These are phyloP conservation scores for Halichoeres trimaculatus DNA, from an alignment of 2,113 vertebrate genomes.

Conservation along the genomic window DNA sequence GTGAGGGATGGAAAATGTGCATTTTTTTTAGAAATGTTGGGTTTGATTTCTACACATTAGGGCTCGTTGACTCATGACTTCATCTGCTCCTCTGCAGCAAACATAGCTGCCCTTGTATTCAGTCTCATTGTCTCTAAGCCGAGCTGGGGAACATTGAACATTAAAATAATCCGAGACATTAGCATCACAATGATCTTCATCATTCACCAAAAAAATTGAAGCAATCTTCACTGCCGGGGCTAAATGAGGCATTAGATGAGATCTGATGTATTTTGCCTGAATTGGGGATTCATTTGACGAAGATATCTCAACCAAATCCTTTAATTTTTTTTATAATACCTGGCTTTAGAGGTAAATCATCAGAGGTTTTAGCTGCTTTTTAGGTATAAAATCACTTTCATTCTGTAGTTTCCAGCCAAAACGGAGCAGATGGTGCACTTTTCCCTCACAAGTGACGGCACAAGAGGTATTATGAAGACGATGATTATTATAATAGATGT, in stretches of 20 bases:
- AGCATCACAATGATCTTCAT: not conserved
- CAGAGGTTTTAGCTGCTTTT: not conserved
- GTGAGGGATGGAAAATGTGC: too few relatives aligned
- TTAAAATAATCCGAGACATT: conserved; percentile 21
- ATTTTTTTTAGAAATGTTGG: not conserved
- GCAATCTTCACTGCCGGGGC: not conserved
- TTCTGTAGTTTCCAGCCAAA: not conserved
- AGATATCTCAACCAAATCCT: not conserved
- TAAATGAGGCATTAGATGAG: not conserved
- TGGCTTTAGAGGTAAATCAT: not conserved
- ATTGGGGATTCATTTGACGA: not conserved
- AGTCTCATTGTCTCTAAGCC: conserved; percentile 6
- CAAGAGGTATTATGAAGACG: not conserved
- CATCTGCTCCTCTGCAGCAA: conserved; percentile 21
- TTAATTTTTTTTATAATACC: not conserved
- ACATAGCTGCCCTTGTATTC: not conserved
- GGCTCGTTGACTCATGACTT: not conserved
- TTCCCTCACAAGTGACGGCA: not conserved
- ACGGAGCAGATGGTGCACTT: not conserved
- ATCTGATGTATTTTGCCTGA: not conserved
- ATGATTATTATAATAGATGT: conserved; percentile 30
- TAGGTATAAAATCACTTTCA: not conserved
- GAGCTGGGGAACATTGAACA: conserved; percentile 14
- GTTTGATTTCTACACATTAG: too few relatives aligned
- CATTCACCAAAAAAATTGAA: not conserved